Base-by-base conservation (phyloP, 2,888 invertebrate species). In the Crossocerus cetratus region DNA sequence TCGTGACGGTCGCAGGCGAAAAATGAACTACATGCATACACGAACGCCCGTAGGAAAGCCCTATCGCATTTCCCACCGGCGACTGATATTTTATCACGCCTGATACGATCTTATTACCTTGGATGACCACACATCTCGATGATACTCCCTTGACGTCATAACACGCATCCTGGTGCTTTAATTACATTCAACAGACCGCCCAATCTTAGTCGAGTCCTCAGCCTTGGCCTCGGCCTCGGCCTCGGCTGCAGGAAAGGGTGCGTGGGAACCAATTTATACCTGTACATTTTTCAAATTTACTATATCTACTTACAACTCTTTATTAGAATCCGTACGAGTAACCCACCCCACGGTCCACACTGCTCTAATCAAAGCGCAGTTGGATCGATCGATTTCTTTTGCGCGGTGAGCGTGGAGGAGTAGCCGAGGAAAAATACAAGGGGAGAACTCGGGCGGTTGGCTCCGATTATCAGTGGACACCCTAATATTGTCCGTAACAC, bases 401-500 rank as follows among this genome's bases (percentile, higher is more conserved):
- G n/a, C n/a, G n/a, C n/a, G n/a, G n/a, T n/a, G n/a, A n/a, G n/a
- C n/a, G n/a, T n/a, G n/a, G n/a, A n/a, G 2, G 5, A 32, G 2
- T 11, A 32, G 32, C 32, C 11, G 32, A 32, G 0, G 32, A 32
- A 32, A 32, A 32, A 32, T 32, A 11, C 32, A 32, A 11, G 0
- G 8, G 8, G 32, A 32, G 11, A 14, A 4, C 49, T 49, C 49
- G 49, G 16, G 8, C 16, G 60, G 43, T 22, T 44, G 73, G 14
- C 68, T 11, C 56, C 75, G 74, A 78, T 76, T 72, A 60, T 32
- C 45, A 44, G 14, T n/a, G 32, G 45, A 45, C 60, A 49, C 57
- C 67, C 80, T 73, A 78, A 80, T 80, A 80, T 80, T 80, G 71
- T 71, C 73, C 16, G 14, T 63, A 71, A 76, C 72, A 54, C 62